These are phyloP conservation scores for Climacteris rufus DNA, from an alignment of 2,113 vertebrate species.

Conservation along the genomic window DNA sequence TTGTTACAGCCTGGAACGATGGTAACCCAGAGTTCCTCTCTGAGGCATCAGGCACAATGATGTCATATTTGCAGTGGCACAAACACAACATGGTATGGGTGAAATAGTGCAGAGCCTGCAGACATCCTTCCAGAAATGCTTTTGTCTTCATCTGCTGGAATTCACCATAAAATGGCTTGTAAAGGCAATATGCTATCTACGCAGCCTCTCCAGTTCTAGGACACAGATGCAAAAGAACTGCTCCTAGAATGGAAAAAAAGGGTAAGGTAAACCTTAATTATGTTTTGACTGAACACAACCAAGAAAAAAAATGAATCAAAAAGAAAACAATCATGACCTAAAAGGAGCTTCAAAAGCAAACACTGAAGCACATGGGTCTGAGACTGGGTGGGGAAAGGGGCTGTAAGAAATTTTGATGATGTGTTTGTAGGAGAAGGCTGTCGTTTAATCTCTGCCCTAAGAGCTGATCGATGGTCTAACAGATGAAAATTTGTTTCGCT, in stretches of 20 bases:
- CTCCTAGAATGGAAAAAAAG: not conserved
- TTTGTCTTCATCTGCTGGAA: slow-evolving; percentile 8
- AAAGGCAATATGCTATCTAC: not conserved
- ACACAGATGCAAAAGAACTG: slow-evolving; percentile 23
- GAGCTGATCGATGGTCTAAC: not conserved
- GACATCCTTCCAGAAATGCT: slow-evolving; percentile 3
- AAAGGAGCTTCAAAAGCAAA: slow-evolving; percentile 12
- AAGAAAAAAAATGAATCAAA: not conserved
- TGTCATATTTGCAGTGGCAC: not conserved
- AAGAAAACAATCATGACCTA: slow-evolving; percentile 2
- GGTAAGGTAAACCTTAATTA: slow-evolving; percentile 24
- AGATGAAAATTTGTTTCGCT: slow-evolving; percentile 5
- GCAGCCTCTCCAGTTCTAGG: not conserved
- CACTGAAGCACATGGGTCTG: not conserved
- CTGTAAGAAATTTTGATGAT: not conserved
- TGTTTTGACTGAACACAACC: slow-evolving; percentile 17
- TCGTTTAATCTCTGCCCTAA: not conserved
- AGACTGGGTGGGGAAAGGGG: not conserved
- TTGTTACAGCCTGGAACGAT: not conserved
- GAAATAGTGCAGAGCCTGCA: not conserved
- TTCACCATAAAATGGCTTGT: not conserved
- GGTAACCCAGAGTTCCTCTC: not conserved
- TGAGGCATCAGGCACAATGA: not conserved
- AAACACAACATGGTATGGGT: not conserved
- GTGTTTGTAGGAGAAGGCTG: not conserved